These are phyloP conservation scores for Nipponia nippon DNA, from an alignment of 2,113 vertebrate species.

Conservation along the genomic window DNA sequence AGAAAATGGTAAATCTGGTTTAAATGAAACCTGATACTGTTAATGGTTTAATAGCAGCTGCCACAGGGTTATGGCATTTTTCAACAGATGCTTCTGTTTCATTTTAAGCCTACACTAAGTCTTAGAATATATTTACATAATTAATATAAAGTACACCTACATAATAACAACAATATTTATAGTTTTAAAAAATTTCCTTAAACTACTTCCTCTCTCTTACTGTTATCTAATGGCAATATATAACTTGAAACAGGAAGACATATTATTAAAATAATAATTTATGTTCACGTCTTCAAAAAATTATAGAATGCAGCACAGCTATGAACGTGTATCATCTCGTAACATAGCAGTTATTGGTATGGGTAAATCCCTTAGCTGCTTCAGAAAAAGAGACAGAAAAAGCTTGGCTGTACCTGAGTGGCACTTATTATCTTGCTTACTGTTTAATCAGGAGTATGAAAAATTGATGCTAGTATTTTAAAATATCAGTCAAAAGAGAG, in stretches of 20 bases:
- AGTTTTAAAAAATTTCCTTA: constrained; percentile 20
- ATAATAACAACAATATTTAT: constrained; percentile 45
- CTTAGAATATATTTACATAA: constrained; percentile 69
- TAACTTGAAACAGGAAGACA: background rate
- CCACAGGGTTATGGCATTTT: constrained; percentile 74
- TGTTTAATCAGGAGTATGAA: background rate
- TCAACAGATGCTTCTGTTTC: constrained; percentile 79
- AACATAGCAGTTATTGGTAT: background rate
- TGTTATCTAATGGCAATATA: background rate
- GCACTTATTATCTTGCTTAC: background rate
- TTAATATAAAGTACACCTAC: constrained; percentile 59
- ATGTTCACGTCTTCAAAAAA: background rate
- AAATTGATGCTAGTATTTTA: background rate
- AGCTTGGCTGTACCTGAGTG: background rate
- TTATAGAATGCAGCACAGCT: background rate
- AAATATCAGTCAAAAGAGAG: background rate
- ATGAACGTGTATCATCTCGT: background rate
- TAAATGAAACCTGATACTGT: constrained; percentile 82
- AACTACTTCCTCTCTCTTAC: background rate
- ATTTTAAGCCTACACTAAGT: constrained; percentile 67
- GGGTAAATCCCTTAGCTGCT: background rate
- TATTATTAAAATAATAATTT: constrained; percentile 3
- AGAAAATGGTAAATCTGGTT: constrained; percentile 83
- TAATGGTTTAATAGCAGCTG: constrained; percentile 81
- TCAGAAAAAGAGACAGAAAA: background rate